Conservation (phyloP, 2,113 vertebrate species). For the Nesogale talazaci region DNA sequence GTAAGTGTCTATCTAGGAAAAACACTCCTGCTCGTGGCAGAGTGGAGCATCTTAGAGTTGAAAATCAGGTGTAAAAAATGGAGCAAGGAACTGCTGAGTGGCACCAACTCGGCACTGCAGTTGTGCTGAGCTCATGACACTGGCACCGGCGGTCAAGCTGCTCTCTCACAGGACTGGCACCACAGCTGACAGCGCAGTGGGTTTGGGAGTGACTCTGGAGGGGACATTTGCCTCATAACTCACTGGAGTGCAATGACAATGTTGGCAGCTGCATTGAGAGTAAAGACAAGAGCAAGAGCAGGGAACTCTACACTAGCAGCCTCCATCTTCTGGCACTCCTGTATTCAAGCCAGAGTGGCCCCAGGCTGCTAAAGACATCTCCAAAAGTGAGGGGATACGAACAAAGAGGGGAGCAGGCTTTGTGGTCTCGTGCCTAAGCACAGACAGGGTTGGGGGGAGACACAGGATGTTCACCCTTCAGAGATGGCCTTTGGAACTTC, state of each 20-base stretch:
- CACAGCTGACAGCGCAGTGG: conserved; percentile 78
- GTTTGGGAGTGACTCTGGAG: conserved; percentile 74
- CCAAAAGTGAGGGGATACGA: conserved; percentile 26
- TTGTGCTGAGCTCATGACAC: conserved; percentile 77
- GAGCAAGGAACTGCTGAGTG: neutral
- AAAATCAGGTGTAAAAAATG: neutral
- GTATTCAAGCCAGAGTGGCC: conserved; percentile 58
- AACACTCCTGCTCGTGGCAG: neutral
- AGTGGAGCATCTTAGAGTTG: conserved; percentile 36
- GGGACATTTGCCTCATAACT: conserved; percentile 76
- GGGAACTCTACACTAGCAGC: conserved; percentile 48
- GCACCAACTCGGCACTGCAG: conserved; percentile 73
- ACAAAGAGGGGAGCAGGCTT: neutral
- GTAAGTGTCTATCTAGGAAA: conserved; percentile 6
- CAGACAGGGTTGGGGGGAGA: neutral
- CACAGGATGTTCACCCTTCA: neutral
- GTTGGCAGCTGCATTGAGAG: conserved; percentile 79
- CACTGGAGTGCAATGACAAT: conserved; percentile 40
- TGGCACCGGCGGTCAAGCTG: conserved; percentile 68
- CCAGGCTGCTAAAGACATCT: conserved; percentile 32
- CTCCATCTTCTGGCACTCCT: fast-evolving
- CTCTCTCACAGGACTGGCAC: conserved; percentile 57
- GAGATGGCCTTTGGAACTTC: neutral
- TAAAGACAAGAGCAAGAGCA: conserved; percentile 67
- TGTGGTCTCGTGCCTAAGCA: neutral